Conservation (phyloP, 2,888 invertebrate genomes). For the Eurytoma californica region DNA sequence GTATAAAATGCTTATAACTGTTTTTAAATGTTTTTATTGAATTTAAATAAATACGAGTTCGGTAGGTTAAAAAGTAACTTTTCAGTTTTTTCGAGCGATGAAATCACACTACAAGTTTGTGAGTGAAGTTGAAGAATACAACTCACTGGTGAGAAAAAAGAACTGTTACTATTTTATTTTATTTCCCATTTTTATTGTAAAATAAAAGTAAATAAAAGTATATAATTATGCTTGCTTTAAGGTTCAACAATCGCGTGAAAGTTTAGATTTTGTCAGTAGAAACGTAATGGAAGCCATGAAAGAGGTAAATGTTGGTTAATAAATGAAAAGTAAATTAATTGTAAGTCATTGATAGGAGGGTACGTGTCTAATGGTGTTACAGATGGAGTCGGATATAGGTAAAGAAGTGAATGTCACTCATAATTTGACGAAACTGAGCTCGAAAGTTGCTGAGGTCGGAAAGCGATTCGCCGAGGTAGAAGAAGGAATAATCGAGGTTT, state of each 20-base stretch:
- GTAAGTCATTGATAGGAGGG: background rate
- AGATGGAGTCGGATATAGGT: slow-evolving; percentile 68
- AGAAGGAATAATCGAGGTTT: slow-evolving; percentile 68
- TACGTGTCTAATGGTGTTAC: background rate
- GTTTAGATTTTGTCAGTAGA: slow-evolving; percentile 64
- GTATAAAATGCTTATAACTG: too few species aligned
- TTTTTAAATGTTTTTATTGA: background rate
- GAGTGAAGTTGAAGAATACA: slow-evolving; percentile 64
- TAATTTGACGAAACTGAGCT: slow-evolving; percentile 64
- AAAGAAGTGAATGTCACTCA: slow-evolving; percentile 67
- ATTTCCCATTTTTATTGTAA: too few species aligned
- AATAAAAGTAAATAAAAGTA: background rate
- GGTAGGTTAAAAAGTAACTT: background rate
- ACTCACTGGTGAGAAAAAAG: slow-evolving; percentile 61
- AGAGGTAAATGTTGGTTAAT: slow-evolving; percentile 61
- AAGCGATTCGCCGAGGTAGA: slow-evolving; percentile 63
- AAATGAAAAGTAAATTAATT: background rate
- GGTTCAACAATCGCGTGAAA: slow-evolving; percentile 66
- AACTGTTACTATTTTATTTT: background rate
- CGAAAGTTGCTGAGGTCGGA: slow-evolving; percentile 59
- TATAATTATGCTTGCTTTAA: slow-evolving; percentile 48
- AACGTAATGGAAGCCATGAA: slow-evolving; percentile 66
- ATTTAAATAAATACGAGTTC: background rate
- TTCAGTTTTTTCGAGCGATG: slow-evolving; percentile 65
- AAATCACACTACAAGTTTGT: slow-evolving; percentile 64